phyloP scores from a whole-genome alignment of 2,888 invertebrate species.

The Danaus chrysippus region DNA sequence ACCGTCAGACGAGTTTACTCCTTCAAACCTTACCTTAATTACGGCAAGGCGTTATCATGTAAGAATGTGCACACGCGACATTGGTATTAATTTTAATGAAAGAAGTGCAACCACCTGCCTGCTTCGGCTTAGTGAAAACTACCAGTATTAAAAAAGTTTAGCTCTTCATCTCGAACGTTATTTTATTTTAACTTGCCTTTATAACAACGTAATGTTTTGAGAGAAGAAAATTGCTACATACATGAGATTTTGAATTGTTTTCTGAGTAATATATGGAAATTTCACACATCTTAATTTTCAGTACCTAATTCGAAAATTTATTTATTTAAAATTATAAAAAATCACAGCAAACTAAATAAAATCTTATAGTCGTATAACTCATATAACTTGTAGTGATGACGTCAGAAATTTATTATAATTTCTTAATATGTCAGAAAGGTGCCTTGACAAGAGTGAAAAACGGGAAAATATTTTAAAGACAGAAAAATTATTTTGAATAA shows the following conservation, averaged over 20 bases:
- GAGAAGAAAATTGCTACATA: background rate
- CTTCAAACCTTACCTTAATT: slow-evolving; percentile 72
- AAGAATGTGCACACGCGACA: slow-evolving; percentile 79
- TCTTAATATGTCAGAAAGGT: too few relatives aligned
- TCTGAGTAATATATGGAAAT: too few relatives aligned
- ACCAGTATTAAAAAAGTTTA: slow-evolving; percentile 27
- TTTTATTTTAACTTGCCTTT: background rate
- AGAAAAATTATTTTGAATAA: too few relatives aligned
- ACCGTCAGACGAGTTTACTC: slow-evolving; percentile 49
- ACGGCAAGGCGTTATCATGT: slow-evolving; percentile 76
- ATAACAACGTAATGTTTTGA: background rate
- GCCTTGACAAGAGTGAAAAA: too few relatives aligned
- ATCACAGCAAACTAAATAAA: too few relatives aligned
- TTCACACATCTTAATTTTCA: too few relatives aligned
- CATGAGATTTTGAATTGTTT: background rate
- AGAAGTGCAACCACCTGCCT: slow-evolving; percentile 76
- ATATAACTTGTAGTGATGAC: too few relatives aligned
- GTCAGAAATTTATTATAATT: too few relatives aligned
- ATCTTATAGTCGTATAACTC: too few relatives aligned
- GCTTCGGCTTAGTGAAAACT: slow-evolving; percentile 67
- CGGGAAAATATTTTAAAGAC: too few relatives aligned
- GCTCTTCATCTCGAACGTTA: background rate
- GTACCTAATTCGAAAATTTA: too few relatives aligned
- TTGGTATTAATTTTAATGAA: slow-evolving; percentile 79
- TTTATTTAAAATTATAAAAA: too few relatives aligned